Evolutionary conservation across 2,888 invertebrate genomes (phyloP).

Genomic region (Spodoptera picta): DNA sequence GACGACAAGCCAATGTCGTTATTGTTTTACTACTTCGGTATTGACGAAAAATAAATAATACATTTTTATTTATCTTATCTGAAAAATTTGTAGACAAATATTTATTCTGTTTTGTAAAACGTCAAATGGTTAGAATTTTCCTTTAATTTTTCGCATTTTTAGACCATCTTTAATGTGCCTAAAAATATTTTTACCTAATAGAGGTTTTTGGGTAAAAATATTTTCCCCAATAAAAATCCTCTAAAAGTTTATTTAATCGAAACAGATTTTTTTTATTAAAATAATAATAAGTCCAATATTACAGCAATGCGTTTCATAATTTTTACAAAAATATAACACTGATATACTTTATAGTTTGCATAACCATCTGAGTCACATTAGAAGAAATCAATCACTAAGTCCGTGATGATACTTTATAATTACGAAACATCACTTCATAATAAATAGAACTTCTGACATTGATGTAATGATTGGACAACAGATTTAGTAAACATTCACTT

Average conservation of each 20-base stretch:
- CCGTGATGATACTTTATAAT: not conserved
- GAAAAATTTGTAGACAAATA: not conserved
- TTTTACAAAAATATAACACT: not conserved
- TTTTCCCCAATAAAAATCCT: no score
- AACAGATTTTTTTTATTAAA: no score
- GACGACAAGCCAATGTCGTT: not conserved
- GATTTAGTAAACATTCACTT: constrained; percentile 22
- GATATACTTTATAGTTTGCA: not conserved
- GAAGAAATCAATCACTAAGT: constrained; percentile 2
- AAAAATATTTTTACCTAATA: no score
- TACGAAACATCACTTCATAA: not conserved
- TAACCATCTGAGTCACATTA: not conserved
- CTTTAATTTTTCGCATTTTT: no score
- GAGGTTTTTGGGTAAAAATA: no score
- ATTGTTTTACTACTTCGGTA: constrained; percentile 10
- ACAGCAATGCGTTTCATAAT: not conserved
- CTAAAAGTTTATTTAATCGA: no score
- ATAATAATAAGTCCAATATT: not conserved
- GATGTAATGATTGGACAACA: constrained; percentile 21
- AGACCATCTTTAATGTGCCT: no score
- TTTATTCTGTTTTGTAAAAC: no score
- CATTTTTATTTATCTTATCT: not conserved
- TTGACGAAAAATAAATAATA: constrained; percentile 6
- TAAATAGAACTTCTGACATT: constrained; percentile 20
- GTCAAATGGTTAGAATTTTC: no score